phyloP scores from a whole-genome alignment of 2,797 vertebrate species.

The Pangasius krempfi region DNA sequence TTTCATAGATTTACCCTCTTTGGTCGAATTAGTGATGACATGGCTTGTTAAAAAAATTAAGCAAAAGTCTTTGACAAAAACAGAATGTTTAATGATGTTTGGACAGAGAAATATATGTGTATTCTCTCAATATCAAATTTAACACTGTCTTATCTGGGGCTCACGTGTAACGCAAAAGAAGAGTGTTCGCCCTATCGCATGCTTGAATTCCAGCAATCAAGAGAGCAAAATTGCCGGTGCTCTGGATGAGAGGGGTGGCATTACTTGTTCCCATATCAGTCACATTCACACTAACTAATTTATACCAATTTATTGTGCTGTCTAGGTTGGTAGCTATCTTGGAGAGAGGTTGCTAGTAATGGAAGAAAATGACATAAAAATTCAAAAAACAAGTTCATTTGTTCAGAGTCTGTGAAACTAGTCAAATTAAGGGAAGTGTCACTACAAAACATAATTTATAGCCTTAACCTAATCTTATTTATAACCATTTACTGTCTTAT shows the following conservation, averaged over 20 bases:
- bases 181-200: neutral
- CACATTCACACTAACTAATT: neutral
- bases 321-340: neutral
- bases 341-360: neutral
- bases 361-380: neutral
- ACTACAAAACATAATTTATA: neutral
- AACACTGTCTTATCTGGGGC: neutral
- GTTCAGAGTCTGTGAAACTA: neutral
- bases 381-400: neutral
- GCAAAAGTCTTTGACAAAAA: neutral
- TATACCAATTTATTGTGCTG: neutral
- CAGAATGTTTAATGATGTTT: neutral
- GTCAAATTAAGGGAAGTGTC: neutral
- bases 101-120: neutral
- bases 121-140: neutral
- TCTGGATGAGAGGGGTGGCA: neutral
- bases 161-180: neutral
- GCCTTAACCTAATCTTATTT: neutral
- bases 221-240: neutral
- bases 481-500: neutral
- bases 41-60: neutral
- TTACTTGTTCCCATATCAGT: neutral
- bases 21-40: neutral
- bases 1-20: neutral
- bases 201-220: neutral